Evolutionary conservation across 2,113 vertebrate species (phyloP).

Genomic region (Onychostruthus taczanowskii): DNA sequence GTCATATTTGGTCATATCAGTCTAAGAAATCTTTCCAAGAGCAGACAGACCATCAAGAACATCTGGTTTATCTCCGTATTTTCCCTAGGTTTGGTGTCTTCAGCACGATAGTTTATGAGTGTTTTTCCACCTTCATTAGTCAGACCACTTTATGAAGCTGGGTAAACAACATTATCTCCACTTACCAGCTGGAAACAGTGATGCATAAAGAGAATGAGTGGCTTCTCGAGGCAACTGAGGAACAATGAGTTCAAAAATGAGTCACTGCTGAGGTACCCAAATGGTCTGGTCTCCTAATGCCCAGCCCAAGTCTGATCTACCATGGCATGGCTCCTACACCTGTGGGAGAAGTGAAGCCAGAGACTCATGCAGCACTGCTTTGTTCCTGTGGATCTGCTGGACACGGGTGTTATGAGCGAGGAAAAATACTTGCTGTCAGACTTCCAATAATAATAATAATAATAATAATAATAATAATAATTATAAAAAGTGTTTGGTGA

Average conservation of each 20-base stretch:
- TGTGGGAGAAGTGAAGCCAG: neutral
- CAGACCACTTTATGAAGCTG: neutral
- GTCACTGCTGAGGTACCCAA: neutral
- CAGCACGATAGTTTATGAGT: neutral
- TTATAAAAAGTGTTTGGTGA: neutral
- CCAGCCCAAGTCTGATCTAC: neutral
- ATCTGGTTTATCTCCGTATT: neutral
- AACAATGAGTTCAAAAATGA: neutral
- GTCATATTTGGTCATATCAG: neutral
- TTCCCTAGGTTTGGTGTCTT: neutral
- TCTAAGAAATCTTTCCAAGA: neutral
- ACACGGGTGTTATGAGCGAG: neutral
- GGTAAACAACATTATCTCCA: conserved; percentile 21
- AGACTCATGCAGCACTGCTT: neutral
- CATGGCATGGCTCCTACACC: neutral
- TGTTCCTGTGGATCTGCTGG: neutral
- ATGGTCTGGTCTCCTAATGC: neutral
- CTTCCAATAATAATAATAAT: neutral
- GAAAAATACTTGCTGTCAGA: neutral
- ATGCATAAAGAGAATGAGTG: neutral
- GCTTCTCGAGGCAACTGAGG: neutral
- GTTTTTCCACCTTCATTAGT: conserved; percentile 19
- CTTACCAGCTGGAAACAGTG: neutral
- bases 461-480: neutral
- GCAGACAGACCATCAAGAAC: neutral